Evolutionary conservation across 2,113 vertebrate species (phyloP).

Genomic region (Sprattus sprattus): DNA sequence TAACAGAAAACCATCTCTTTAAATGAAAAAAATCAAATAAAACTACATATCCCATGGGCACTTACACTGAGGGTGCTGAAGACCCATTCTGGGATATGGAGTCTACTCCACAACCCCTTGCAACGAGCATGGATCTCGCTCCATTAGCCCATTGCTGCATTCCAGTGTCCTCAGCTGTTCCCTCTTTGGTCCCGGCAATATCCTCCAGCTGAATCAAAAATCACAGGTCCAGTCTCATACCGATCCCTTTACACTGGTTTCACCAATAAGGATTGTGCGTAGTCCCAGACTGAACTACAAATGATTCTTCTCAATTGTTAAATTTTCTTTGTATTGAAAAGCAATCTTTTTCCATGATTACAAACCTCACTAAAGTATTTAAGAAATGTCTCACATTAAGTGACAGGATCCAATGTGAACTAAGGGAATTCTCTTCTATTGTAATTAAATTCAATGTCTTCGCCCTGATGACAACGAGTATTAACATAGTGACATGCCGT

Average conservation of each 20-base stretch:
- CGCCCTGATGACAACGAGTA: background rate
- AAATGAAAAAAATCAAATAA: background rate
- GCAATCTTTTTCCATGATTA: too few species aligned
- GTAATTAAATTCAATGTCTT: too few species aligned
- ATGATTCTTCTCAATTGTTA: too few species aligned
- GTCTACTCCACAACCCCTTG: background rate
- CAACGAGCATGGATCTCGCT: background rate
- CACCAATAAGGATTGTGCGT: background rate
- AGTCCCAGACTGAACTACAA: too few species aligned
- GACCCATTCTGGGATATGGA: constrained; percentile 20
- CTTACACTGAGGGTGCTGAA: background rate
- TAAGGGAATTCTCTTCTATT: background rate
- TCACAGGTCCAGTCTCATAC: background rate
- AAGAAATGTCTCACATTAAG: too few species aligned
- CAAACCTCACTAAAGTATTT: too few species aligned
- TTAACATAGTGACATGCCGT: background rate
- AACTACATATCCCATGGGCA: background rate
- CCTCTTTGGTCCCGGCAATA: background rate
- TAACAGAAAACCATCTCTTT: background rate
- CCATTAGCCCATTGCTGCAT: background rate
- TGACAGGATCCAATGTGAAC: too few species aligned
- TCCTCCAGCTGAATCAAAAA: constrained; percentile 30
- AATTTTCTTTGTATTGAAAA: too few species aligned
- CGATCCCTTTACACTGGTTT: background rate
- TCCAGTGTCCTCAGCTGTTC: background rate